Evolutionary conservation across 2,797 vertebrate species (phyloP).

Genomic region (Sebastes iracundus): DNA sequence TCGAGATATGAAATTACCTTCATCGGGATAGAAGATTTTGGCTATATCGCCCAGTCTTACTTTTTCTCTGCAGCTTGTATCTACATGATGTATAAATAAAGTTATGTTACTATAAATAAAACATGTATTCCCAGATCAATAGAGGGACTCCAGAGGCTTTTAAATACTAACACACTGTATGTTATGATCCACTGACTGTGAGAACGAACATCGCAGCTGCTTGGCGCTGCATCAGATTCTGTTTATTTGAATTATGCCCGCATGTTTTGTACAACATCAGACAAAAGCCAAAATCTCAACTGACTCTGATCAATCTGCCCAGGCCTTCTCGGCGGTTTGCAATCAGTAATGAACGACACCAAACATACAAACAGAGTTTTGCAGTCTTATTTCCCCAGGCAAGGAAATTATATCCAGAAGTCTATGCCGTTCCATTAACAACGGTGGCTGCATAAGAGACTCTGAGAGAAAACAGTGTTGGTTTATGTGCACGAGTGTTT

Average conservation of each 20-base stretch:
- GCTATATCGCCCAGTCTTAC: too few relatives aligned
- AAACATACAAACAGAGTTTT: conserved; percentile 38
- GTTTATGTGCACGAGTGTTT: conserved; percentile 61
- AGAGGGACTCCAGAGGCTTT: neutral
- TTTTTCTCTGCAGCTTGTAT: neutral
- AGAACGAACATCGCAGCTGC: neutral
- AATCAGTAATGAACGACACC: conserved; percentile 45
- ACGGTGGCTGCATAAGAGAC: conserved; percentile 10
- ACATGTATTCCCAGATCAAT: neutral
- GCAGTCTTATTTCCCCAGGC: conserved; percentile 46
- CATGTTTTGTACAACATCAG: neutral
- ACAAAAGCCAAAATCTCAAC: conserved; percentile 1
- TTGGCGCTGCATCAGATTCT: neutral
- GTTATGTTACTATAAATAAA: neutral
- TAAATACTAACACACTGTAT: conserved; percentile 1
- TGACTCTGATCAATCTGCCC: conserved; percentile 7
- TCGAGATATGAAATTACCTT: too few relatives aligned
- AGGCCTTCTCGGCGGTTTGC: conserved; percentile 17
- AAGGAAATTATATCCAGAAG: conserved; percentile 47
- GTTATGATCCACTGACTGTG: neutral
- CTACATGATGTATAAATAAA: neutral
- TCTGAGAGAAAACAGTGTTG: conserved; percentile 39
- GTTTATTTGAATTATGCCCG: neutral
- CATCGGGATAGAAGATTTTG: too few relatives aligned
- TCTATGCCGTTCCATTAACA: conserved; percentile 61